Evolutionary conservation across 2,888 invertebrate genomes (phyloP).

Genomic region (Chironomus riparius): DNA sequence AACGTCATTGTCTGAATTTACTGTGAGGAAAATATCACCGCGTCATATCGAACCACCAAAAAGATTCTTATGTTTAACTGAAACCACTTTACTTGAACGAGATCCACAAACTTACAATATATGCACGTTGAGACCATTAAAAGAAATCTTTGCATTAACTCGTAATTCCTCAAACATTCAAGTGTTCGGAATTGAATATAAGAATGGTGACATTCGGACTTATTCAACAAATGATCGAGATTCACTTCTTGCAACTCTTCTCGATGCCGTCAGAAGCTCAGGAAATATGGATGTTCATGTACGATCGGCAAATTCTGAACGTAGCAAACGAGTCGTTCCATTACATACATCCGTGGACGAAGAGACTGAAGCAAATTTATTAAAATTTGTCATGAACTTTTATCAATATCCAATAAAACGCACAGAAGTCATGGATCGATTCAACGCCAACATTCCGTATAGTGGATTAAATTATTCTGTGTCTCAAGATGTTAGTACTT

Average conservation of each 20-base stretch:
- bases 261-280: conserved; percentile 94
- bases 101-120: conserved; percentile 94
- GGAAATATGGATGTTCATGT: conserved; percentile 96
- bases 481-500: conserved; percentile 78
- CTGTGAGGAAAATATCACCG: conserved; percentile 82
- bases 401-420: conserved; percentile 47
- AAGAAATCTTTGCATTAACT: conserved; percentile 84
- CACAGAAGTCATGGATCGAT: conserved; percentile 79
- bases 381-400: conserved; percentile 49
- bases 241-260: conserved; percentile 83
- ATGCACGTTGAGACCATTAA: conserved; percentile 71
- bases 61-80: conserved; percentile 86
- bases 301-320: conserved; percentile 70
- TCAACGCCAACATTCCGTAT: conserved; percentile 96
- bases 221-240: conserved; percentile 92
- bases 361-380: conserved; percentile 86
- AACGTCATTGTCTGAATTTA: conserved; percentile 94
- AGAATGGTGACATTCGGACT: conserved; percentile 77
- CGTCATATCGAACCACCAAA: conserved; percentile 77
- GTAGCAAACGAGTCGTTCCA: conserved; percentile 84
- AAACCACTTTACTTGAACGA: conserved; percentile 89
- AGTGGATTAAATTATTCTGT: conserved; percentile 94
- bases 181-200: conserved; percentile 87
- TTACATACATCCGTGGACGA: conserved; percentile 86
- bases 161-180: conserved; percentile 87